Percentiles rank a stretch among this genome's conserved stretches.
Evolutionary conservation across 2,888 invertebrate species (phyloP).

Genomic region (Margaritifera margaritifera): DNA sequence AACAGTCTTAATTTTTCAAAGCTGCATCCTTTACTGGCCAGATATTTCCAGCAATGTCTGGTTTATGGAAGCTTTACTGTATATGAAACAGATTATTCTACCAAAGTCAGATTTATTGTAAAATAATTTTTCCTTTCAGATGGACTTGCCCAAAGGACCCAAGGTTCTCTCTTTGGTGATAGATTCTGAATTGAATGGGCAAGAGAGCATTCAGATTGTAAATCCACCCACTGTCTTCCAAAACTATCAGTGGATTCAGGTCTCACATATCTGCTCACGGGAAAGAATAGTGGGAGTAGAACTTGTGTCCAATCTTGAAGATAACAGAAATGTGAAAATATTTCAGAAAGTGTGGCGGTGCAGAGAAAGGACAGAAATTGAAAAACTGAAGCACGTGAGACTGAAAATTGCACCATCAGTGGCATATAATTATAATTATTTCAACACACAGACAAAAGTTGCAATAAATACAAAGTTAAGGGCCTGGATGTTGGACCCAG

Average conservation of each 20-base stretch:
- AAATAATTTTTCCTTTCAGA: too few species aligned
- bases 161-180: conserved; percentile 25
- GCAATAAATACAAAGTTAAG: conserved; percentile 39
- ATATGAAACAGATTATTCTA: too few species aligned
- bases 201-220: conserved; percentile 46
- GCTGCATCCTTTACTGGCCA: too few species aligned
- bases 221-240: conserved; percentile 35
- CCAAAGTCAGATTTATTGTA: too few species aligned
- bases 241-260: conserved; percentile 20
- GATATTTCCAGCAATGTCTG: too few species aligned
- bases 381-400: conserved; percentile 27
- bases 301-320: conserved; percentile 24
- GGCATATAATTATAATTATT: conserved; percentile 49
- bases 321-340: conserved; percentile 21
- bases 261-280: conserved; percentile 44
- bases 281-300: conserved; percentile 44
- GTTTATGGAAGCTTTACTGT: too few species aligned
- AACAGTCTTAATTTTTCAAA: too few species aligned
- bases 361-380: neutral
- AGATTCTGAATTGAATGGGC: conserved; percentile 14
- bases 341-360: conserved; percentile 50
- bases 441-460: conserved; percentile 35
- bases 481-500: conserved; percentile 53
- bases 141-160: too few species aligned
- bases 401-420: conserved; percentile 37